phyloP scores from a whole-genome alignment of 2,797 vertebrate genomes.

The Natrix natrix region DNA sequence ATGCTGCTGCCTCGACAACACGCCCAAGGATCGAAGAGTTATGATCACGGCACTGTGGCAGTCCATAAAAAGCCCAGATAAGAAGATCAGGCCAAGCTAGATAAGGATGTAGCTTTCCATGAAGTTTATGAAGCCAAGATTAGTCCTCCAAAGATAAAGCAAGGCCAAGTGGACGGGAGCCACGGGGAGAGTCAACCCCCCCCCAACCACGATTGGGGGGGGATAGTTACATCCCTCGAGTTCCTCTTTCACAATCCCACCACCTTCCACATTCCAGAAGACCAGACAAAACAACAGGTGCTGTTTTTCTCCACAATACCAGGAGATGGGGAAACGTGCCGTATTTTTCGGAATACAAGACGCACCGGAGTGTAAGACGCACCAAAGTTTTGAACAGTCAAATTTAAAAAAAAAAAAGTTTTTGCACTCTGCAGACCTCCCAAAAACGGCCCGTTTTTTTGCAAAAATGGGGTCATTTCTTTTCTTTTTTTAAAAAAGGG shows the following conservation, averaged over 20 bases:
- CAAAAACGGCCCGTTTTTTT: no score
- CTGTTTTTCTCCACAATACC: neutral
- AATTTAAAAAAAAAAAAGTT: no score
- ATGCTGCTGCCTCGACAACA: neutral
- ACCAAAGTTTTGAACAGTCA: no score
- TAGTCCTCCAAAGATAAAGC: slow-evolving; percentile 15
- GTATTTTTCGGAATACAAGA: no score
- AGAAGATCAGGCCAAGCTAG: neutral
- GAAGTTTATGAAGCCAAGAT: slow-evolving; percentile 9
- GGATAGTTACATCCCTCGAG: neutral
- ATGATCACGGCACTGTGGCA: slow-evolving; percentile 7
- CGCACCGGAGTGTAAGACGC: no score
- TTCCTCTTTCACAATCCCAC: neutral
- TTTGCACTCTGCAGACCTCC: no score
- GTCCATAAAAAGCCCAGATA: slow-evolving; percentile 30
- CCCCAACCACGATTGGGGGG: no score
- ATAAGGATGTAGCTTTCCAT: neutral
- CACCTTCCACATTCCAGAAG: neutral
- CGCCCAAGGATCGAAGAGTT: neutral
- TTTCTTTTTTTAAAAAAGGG: no score
- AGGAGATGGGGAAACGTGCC: neutral
- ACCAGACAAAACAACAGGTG: neutral
- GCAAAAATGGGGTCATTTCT: no score
- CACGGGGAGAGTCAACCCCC: neutral
- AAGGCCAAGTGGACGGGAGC: neutral